These are phyloP conservation scores for Drosophila picticornis DNA, from an alignment of 2,888 invertebrate species.

Conservation along the genomic window DNA sequence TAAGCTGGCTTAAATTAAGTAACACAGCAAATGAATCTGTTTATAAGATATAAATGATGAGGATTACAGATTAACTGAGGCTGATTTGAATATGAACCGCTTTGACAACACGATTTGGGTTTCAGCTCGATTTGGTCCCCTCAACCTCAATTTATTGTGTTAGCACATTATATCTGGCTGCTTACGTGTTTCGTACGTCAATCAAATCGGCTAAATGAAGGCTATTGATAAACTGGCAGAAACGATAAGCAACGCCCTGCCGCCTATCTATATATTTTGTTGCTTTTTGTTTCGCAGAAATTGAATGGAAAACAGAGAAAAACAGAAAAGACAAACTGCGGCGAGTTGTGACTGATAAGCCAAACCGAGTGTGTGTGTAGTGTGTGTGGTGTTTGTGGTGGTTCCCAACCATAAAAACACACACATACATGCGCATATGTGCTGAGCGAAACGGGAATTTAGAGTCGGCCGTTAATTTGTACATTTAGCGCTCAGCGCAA, in stretches of 20 bases:
- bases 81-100: not conserved
- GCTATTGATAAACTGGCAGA: conserved; percentile 71
- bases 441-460: conserved; percentile 20
- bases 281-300: conserved; percentile 42
- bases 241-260: conserved; percentile 54
- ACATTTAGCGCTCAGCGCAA: conserved; percentile 26
- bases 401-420: conserved; percentile 1
- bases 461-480: conserved; percentile 29
- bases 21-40: not conserved
- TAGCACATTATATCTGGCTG: conserved; percentile 31
- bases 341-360: conserved; percentile 44
- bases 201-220: conserved; percentile 58
- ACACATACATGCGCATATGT: not conserved
- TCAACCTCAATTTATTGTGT: conserved; percentile 27
- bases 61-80: not conserved
- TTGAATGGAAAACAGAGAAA: conserved; percentile 35
- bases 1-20: not conserved
- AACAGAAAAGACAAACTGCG: conserved; percentile 28
- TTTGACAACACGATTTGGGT: not conserved
- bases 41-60: not conserved
- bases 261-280: conserved; percentile 16
- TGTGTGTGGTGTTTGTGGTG: not conserved
- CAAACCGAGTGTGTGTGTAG: not conserved
- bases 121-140: not conserved
- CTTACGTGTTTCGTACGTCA: conserved; percentile 70